Conservation (phyloP, 2,797 vertebrate species). For the Dipus sagitta region DNA sequence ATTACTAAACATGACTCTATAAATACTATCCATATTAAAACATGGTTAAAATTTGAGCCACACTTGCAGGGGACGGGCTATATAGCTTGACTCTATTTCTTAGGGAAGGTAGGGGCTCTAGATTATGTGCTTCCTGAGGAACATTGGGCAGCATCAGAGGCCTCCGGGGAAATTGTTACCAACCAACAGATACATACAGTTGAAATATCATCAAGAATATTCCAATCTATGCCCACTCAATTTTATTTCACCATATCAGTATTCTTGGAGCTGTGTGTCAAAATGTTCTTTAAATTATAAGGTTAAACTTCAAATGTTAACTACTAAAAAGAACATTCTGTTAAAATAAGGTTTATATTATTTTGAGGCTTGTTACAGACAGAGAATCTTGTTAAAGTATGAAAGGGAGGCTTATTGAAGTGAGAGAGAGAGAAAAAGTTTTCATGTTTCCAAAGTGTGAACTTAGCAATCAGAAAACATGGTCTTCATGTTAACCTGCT, state of each 20-base stretch:
- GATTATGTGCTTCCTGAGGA: not conserved
- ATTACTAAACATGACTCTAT: not conserved
- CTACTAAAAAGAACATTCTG: slow-evolving; percentile 42
- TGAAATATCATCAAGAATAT: slow-evolving; percentile 30
- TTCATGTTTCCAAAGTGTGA: not conserved
- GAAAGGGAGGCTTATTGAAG: not conserved
- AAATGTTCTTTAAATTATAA: slow-evolving; percentile 47
- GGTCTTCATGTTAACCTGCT: not conserved
- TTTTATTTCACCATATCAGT: slow-evolving; percentile 31
- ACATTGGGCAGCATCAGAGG: not conserved
- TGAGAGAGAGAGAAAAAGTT: not conserved
- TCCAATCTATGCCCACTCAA: not conserved
- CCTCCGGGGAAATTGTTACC: slow-evolving; percentile 40
- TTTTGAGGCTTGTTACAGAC: slow-evolving; percentile 53
- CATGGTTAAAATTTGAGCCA: slow-evolving; percentile 16
- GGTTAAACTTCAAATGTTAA: slow-evolving; percentile 62
- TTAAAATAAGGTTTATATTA: slow-evolving; percentile 62
- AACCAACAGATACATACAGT: slow-evolving; percentile 34
- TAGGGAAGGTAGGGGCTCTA: not conserved
- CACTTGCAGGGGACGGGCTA: not conserved
- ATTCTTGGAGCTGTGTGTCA: slow-evolving; percentile 27
- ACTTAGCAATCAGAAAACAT: not conserved
- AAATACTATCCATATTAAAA: slow-evolving; percentile 14
- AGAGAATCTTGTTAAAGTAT: slow-evolving; percentile 45
- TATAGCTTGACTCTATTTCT: not conserved